Percentiles rank a stretch among this genome's conserved stretches.
Evolutionary conservation across 2,113 vertebrate genomes (phyloP).

Genomic region (Leptodactylus fuscus): DNA sequence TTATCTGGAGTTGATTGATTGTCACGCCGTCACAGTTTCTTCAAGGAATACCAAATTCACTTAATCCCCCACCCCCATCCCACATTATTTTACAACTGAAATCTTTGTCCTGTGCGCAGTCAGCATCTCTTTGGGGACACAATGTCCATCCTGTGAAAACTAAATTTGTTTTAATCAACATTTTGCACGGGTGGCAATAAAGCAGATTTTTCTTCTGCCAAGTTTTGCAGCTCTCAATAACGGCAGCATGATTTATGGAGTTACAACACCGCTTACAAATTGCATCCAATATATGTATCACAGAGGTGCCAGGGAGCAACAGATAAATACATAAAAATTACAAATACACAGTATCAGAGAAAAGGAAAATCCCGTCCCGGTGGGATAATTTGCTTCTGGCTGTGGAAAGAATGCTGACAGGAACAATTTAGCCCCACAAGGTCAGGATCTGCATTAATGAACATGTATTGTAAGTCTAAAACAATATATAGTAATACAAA

Average conservation of each 20-base stretch:
- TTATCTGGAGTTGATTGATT: background rate
- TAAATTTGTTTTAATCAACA: slow-evolving; percentile 47
- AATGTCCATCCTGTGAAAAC: slow-evolving; percentile 52
- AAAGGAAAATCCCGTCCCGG: slow-evolving; percentile 12
- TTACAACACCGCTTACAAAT: slow-evolving; percentile 59
- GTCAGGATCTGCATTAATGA: slow-evolving; percentile 24
- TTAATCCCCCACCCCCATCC: background rate
- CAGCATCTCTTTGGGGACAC: slow-evolving; percentile 46
- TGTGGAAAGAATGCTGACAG: background rate
- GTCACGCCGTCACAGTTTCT: background rate
- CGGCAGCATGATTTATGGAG: slow-evolving; percentile 55
- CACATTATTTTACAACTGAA: background rate
- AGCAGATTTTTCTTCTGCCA: slow-evolving; percentile 51
- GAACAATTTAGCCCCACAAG: background rate
- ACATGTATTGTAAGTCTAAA: background rate
- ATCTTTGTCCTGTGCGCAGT: slow-evolving; percentile 8
- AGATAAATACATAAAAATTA: slow-evolving; percentile 46
- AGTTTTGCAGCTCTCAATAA: slow-evolving; percentile 59
- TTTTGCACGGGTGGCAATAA: slow-evolving; percentile 55
- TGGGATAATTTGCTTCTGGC: slow-evolving; percentile 44
- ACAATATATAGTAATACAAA: background rate
- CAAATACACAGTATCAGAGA: slow-evolving; percentile 26
- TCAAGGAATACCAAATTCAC: background rate
- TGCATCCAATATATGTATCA: slow-evolving; percentile 61
- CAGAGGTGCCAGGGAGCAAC: slow-evolving; percentile 45